A percentile compares a stretch with the other conserved stretches of the same genome.
Conservation (phyloP, 2,113 vertebrate genomes). For the Sinocyclocheilus anophthalmus region DNA sequence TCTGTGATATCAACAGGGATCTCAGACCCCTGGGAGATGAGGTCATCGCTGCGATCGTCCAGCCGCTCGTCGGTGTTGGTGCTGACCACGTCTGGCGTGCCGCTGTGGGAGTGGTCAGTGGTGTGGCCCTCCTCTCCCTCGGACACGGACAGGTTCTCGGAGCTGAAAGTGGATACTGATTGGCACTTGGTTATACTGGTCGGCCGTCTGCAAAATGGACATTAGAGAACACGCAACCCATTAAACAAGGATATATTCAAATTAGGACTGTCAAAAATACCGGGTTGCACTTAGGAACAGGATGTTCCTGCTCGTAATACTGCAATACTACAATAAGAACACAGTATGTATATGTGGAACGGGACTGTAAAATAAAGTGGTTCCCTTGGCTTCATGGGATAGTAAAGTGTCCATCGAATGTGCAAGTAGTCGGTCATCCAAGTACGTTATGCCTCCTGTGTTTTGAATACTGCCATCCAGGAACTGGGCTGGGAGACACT, state of each 20-base stretch:
- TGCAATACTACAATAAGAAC: too few species aligned
- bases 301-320: too few species aligned
- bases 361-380: background rate
- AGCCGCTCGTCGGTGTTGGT: constrained; percentile 89
- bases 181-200: constrained; percentile 85
- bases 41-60: constrained; percentile 86
- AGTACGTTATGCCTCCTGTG: too few species aligned
- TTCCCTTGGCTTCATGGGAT: background rate
- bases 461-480: too few species aligned
- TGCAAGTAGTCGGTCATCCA: too few species aligned
- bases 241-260: background rate
- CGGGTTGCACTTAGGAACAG: too few species aligned
- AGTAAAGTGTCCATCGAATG: background rate
- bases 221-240: background rate
- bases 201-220: constrained; percentile 72
- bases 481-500: too few species aligned
- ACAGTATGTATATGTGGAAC: too few species aligned
- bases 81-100: constrained; percentile 89
- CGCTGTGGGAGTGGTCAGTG: constrained; percentile 89
- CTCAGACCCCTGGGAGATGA: constrained; percentile 87
- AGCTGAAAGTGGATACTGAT: constrained; percentile 90
- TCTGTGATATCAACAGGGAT: constrained; percentile 82
- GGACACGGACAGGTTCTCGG: constrained; percentile 86
- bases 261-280: background rate
- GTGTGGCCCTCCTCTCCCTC: constrained; percentile 92